phyloP scores from a whole-genome alignment of 2,113 vertebrate species.

The Ptilonorhynchus violaceus region DNA sequence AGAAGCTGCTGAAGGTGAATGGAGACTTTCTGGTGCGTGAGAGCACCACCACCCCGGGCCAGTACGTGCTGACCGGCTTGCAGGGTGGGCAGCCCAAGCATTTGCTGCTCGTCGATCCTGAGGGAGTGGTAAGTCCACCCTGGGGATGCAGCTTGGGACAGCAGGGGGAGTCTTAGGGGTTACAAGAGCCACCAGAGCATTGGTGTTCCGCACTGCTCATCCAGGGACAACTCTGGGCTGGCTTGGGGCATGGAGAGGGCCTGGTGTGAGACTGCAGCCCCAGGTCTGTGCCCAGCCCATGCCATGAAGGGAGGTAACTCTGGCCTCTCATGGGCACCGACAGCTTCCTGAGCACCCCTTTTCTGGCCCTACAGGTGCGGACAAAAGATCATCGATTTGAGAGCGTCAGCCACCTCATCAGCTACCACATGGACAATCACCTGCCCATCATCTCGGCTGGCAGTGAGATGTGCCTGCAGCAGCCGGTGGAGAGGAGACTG shows the following conservation, averaged over 20 bases:
- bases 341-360: not conserved
- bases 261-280: not conserved
- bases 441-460: slow-evolving; percentile 96
- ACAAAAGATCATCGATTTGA: slow-evolving; percentile 97
- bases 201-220: not conserved
- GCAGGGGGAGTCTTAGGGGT: accelerated
- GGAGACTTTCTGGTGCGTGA: slow-evolving; percentile 96
- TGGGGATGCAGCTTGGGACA: not conserved
- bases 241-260: not conserved
- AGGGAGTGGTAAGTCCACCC: slow-evolving; percentile 88
- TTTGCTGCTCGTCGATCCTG: slow-evolving; percentile 92
- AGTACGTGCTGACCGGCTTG: slow-evolving; percentile 93
- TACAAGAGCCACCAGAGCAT: not conserved
- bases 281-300: not conserved
- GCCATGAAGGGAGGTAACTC: not conserved
- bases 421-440: slow-evolving; percentile 98
- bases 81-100: slow-evolving; percentile 94
- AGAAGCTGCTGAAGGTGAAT: slow-evolving; percentile 86
- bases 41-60: slow-evolving; percentile 91
- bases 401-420: slow-evolving; percentile 96
- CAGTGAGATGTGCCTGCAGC: slow-evolving; percentile 95
- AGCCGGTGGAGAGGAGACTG: slow-evolving; percentile 88
- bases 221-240: not conserved
- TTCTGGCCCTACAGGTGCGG: slow-evolving; percentile 77
- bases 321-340: accelerated